These are phyloP conservation scores for Triplophysa yarkandensis DNA, from an alignment of 2,797 vertebrate genomes.

Conservation along the genomic window DNA sequence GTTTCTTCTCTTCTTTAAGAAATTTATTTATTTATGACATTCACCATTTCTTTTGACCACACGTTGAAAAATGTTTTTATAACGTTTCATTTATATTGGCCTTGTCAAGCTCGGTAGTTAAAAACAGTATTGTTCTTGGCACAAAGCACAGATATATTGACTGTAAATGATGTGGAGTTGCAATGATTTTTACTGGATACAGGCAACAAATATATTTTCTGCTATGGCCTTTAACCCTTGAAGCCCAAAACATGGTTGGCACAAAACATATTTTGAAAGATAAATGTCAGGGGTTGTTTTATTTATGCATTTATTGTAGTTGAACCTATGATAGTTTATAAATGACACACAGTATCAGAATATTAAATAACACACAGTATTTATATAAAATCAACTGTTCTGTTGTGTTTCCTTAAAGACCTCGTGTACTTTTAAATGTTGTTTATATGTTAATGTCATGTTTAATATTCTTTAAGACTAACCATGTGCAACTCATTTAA, in stretches of 20 bases:
- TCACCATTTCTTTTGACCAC: neutral
- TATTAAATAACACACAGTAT: too few species aligned
- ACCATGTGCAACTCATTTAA: too few species aligned
- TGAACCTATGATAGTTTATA: neutral
- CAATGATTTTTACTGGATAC: neutral
- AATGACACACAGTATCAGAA: neutral
- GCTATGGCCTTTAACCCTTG: neutral
- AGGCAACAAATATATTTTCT: neutral
- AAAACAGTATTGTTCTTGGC: neutral
- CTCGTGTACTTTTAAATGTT: too few species aligned
- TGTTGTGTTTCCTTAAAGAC: too few species aligned
- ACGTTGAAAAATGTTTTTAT: neutral
- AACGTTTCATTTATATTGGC: neutral
- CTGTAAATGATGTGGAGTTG: neutral
- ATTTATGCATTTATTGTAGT: neutral
- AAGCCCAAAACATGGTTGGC: conserved; percentile 1
- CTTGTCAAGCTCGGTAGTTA: neutral
- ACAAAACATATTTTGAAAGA: neutral
- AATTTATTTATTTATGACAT: neutral
- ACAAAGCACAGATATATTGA: neutral
- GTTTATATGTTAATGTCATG: too few species aligned
- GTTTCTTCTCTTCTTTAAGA: neutral
- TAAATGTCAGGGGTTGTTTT: neutral
- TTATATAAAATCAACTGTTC: too few species aligned
- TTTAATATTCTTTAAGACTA: too few species aligned